These are phyloP conservation scores for Ambastaia sidthimunki DNA, from an alignment of 2,797 vertebrate genomes.

Conservation along the genomic window DNA sequence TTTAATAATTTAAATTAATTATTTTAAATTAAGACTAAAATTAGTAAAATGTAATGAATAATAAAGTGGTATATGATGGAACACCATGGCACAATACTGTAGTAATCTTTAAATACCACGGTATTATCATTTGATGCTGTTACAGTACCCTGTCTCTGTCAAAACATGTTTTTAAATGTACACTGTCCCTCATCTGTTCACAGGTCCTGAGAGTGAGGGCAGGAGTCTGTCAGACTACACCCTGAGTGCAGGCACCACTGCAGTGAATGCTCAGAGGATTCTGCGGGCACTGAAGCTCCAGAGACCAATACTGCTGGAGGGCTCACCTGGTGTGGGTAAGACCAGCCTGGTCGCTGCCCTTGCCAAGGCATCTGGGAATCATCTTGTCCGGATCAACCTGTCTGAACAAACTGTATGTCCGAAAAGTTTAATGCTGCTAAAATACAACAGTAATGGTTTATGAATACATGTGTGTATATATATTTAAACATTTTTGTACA, in stretches of 20 bases:
- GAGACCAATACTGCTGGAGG: conserved; percentile 92
- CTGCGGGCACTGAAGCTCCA: conserved; percentile 90
- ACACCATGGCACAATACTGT: background rate
- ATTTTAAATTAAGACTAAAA: no score
- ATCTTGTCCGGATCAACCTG: conserved; percentile 93
- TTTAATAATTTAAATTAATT: no score
- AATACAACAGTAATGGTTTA: background rate
- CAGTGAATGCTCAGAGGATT: conserved; percentile 91
- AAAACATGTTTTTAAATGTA: no score
- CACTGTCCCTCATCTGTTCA: background rate
- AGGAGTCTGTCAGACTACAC: conserved; percentile 83
- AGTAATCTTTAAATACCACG: background rate
- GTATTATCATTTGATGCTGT: background rate
- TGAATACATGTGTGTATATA: background rate
- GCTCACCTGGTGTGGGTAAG: conserved; percentile 96
- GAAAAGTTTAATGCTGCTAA: conserved; percentile 9
- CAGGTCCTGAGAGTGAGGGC: conserved; percentile 82
- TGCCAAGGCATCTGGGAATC: conserved; percentile 92
- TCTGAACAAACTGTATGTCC: conserved; percentile 92
- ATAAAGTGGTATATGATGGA: background rate
- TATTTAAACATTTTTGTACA: background rate
- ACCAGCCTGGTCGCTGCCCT: conserved; percentile 93
- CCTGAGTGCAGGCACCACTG: conserved; percentile 89
- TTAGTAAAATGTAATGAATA: no score
- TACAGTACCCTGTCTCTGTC: background rate